Evolutionary conservation across 2,888 invertebrate genomes (phyloP).

Genomic region (Cataglyphis cursor): DNA sequence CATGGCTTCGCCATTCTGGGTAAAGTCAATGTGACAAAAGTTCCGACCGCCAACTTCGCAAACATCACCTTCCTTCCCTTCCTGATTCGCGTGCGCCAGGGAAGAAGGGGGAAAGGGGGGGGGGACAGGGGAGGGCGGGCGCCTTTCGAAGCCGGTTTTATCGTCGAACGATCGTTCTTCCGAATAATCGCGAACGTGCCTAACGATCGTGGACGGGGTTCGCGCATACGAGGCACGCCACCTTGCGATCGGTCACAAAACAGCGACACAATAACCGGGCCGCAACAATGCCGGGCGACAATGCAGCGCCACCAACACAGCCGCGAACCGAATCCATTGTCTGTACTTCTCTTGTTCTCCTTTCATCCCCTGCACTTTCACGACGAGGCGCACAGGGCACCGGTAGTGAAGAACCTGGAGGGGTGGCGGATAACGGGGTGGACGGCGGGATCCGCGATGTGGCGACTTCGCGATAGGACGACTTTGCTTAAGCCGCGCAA

Average conservation of each 20-base stretch:
- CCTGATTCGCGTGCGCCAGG: conserved; percentile 34
- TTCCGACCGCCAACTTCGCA: conserved; percentile 18
- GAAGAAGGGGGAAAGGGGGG: neutral
- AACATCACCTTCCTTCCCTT: conserved; percentile 40
- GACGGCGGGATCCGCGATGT: conserved; percentile 67
- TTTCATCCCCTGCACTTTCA: conserved; percentile 81
- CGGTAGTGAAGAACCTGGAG: conserved; percentile 40
- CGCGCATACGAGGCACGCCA: conserved; percentile 79
- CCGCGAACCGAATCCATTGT: conserved; percentile 83
- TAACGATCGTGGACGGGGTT: conserved; percentile 78
- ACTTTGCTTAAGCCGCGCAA: conserved; percentile 68
- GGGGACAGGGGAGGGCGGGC: conserved; percentile 26
- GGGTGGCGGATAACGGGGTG: conserved; percentile 45
- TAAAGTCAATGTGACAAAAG: conserved; percentile 47
- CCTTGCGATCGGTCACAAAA: conserved; percentile 84
- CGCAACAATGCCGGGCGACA: conserved; percentile 82
- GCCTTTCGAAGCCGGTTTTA: conserved; percentile 74
- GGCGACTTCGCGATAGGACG: conserved; percentile 68
- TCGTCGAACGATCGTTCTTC: conserved; percentile 76
- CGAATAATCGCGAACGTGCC: conserved; percentile 81
- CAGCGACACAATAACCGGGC: conserved; percentile 85
- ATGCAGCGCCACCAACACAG: conserved; percentile 82
- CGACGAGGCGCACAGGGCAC: conserved; percentile 74
- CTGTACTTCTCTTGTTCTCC: conserved; percentile 83
- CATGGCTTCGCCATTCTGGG: neutral